A percentile compares a stretch with the other conserved stretches of the same genome.
Evolutionary conservation across 2,113 vertebrate species (phyloP).

Genomic region (Asarcornis scutulata): DNA sequence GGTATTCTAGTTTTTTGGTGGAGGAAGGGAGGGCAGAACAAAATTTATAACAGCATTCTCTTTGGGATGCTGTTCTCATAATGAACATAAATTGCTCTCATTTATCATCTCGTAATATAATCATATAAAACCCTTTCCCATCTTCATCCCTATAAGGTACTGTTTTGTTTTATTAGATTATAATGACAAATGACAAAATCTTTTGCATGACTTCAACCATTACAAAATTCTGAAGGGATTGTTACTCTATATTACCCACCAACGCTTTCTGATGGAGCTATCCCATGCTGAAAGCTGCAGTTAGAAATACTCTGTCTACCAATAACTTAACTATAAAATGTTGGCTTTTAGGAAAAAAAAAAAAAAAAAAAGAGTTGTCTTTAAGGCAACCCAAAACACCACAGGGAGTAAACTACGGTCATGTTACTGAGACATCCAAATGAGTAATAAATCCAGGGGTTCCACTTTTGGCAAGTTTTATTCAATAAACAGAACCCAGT

Average conservation of each 20-base stretch:
- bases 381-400: neutral
- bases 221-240: slow-evolving; percentile 61
- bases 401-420: neutral
- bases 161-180: slow-evolving; percentile 74
- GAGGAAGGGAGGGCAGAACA: slow-evolving; percentile 35
- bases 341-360: neutral
- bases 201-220: slow-evolving; percentile 63
- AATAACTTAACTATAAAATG: neutral
- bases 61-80: slow-evolving; percentile 72
- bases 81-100: slow-evolving; percentile 79
- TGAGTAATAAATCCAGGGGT: neutral
- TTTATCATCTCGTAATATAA: slow-evolving; percentile 77
- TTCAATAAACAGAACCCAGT: neutral
- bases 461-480: neutral
- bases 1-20: slow-evolving; percentile 48
- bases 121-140: slow-evolving; percentile 73
- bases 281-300: neutral
- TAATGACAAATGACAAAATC: slow-evolving; percentile 71
- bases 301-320: neutral
- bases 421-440: neutral
- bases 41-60: slow-evolving; percentile 75
- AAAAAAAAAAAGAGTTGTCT: neutral
- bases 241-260: neutral
- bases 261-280: neutral
- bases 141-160: slow-evolving; percentile 71